phyloP scores from a whole-genome alignment of 2,888 invertebrate species.

The Patella pellucida region DNA sequence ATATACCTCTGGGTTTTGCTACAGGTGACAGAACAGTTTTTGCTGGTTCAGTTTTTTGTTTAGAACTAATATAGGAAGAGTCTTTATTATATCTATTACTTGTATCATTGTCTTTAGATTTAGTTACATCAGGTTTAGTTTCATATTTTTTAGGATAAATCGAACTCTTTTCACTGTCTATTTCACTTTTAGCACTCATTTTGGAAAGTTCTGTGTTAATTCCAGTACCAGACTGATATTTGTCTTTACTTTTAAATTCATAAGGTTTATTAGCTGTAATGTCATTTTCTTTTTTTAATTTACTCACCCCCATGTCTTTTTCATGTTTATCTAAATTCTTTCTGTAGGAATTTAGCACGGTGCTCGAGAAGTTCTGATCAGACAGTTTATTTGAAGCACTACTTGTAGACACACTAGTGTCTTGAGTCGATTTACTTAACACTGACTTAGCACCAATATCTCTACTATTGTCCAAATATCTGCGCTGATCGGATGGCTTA shows the following conservation, averaged over 20 bases:
- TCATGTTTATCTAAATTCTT: neutral
- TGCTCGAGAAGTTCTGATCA: no score
- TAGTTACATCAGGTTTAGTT: neutral
- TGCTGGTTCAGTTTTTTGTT: constrained; percentile 12
- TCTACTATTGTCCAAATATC: no score
- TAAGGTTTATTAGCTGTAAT: neutral
- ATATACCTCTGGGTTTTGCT: constrained; percentile 39
- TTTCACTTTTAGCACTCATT: no score
- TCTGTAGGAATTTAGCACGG: no score
- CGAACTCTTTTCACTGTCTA: neutral
- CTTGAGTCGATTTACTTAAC: no score
- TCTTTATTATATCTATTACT: neutral
- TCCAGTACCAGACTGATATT: no score
- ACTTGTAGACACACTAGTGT: no score
- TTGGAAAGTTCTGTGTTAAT: no score
- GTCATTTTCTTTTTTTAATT: neutral
- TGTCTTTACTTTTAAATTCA: no score
- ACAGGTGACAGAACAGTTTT: constrained; percentile 29
- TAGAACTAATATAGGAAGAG: neutral
- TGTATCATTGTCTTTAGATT: neutral
- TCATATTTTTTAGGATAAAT: neutral
- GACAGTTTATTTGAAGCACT: no score
- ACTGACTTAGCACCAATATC: no score
- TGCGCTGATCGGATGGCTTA: no score
- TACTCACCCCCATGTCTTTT: neutral